phyloP scores from a whole-genome alignment of 2,797 vertebrate species.

The Sphenodon punctatus region DNA sequence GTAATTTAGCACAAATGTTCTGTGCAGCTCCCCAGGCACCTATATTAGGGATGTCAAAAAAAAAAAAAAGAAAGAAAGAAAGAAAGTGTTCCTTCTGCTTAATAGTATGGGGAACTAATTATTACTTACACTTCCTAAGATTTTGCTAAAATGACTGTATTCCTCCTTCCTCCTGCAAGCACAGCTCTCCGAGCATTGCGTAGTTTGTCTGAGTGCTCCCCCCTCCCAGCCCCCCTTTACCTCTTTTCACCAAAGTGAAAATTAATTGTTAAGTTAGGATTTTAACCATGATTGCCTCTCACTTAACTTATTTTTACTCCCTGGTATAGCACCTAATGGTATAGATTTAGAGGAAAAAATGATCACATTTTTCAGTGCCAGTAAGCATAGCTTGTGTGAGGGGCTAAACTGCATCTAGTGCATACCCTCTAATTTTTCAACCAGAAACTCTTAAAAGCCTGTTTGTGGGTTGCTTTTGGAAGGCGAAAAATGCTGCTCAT shows the following conservation, averaged over 20 bases:
- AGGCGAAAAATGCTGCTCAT: background rate
- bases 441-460: constrained; percentile 17
- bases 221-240: too few species aligned
- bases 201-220: constrained; percentile 44
- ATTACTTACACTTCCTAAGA: constrained; percentile 61
- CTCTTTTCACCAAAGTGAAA: constrained; percentile 13
- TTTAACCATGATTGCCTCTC: constrained; percentile 53
- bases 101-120: constrained; percentile 74
- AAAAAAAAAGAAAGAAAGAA: background rate
- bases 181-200: constrained; percentile 52
- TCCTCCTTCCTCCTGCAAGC: background rate
- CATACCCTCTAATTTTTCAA: constrained; percentile 28
- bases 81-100: constrained; percentile 75
- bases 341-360: background rate
- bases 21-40: constrained; percentile 69
- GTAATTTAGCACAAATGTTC: constrained; percentile 83
- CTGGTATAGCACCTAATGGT: constrained; percentile 50
- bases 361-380: constrained; percentile 21
- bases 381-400: background rate
- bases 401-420: constrained; percentile 22
- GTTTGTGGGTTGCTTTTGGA: constrained; percentile 4
- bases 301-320: constrained; percentile 66
- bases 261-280: constrained; percentile 57
- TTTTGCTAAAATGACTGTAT: constrained; percentile 59
- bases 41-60: constrained; percentile 76